Base-by-base conservation (phyloP, 2,797 vertebrate genomes). In the Rousettus madagascariensis region DNA sequence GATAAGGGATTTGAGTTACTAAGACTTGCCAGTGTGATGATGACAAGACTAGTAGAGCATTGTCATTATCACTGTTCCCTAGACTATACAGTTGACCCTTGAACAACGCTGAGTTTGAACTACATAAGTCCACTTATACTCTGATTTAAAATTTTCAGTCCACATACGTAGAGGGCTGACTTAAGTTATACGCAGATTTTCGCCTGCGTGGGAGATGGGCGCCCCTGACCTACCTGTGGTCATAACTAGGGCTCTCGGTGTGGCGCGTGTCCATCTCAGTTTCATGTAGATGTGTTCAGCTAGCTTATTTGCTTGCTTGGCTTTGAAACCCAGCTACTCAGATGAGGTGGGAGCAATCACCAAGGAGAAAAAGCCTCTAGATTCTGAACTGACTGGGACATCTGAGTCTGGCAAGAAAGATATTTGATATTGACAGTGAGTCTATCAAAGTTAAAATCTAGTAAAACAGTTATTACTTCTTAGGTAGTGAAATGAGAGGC, bases 341-440 rank as follows among this genome's bases (percentile, higher is more conserved):
- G 30, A n/a, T 72, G 30, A 72, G 20, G 43, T 69, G 11, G 90
- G 75, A 92, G 15, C 10, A 43, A 55, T 69, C 33, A 55, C 43
- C 66, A n/a, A 84, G 28, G 11, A 85, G 80, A 51, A 72, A 53
- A 68, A 7, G 46, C 10, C 12, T 66, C 22, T 36, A 1, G 11
- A 36, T 90, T 92, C 43, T 78, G 46, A 33, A 71, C n/a, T 87
- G n/a, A 57, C 46, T 53, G 43, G 61, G 53, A 55, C 46, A 61
- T n/a, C 26, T 84, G 63, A 79, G 33, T 85, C 11, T 77, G 20
- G 36, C 41, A 63, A 51, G 55, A 53, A 86, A 66, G 36, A 57
- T 65, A 19, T 5, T 86, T 77, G 24, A 51, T 59, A 26, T 30
- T 84, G 77, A 71, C 71, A 59, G 0, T 51, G 38, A 65, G 26